These are phyloP conservation scores for Melanostoma mellinum DNA, from an alignment of 2,888 invertebrate species.

Conservation along the genomic window DNA sequence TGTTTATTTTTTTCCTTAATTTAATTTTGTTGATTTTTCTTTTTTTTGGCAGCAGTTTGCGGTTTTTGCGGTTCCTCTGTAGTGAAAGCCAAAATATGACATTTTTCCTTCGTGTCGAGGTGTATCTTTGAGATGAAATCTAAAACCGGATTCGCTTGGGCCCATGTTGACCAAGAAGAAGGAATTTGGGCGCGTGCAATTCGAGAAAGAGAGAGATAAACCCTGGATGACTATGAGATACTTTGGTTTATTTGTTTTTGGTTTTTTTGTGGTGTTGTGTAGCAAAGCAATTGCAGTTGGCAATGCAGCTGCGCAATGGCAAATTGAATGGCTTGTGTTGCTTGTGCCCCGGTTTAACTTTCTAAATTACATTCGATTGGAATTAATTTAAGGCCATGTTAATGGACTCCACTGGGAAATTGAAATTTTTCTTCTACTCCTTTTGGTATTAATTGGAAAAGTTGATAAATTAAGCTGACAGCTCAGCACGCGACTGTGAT, in stretches of 20 bases:
- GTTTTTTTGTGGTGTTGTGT: slow-evolving; percentile 17
- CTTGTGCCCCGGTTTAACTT: slow-evolving; percentile 41
- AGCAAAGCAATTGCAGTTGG: too few species aligned
- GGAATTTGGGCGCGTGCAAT: slow-evolving; percentile 65
- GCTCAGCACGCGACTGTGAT: slow-evolving; percentile 29
- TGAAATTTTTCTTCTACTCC: background rate
- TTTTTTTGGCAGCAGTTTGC: slow-evolving; percentile 8
- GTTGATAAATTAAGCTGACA: slow-evolving; percentile 45
- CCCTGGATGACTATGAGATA: slow-evolving; percentile 44
- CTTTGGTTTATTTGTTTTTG: slow-evolving; percentile 28
- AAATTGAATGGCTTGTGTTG: slow-evolving; percentile 23
- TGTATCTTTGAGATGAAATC: slow-evolving; percentile 58
- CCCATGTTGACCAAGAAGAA: slow-evolving; percentile 27
- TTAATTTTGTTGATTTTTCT: too few species aligned
- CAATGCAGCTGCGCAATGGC: slow-evolving; percentile 14
- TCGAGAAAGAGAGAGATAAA: slow-evolving; percentile 35
- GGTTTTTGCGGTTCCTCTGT: slow-evolving; percentile 45
- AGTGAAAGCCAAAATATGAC: slow-evolving; percentile 64
- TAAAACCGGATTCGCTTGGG: slow-evolving; percentile 55
- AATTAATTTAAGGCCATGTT: slow-evolving; percentile 57
- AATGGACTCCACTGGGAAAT: slow-evolving; percentile 34
- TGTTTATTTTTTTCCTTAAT: slow-evolving; percentile 13
- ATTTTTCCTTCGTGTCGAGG: slow-evolving; percentile 43
- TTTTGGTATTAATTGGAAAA: slow-evolving; percentile 29
- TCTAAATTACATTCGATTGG: slow-evolving; percentile 64